These are phyloP conservation scores for Oscarella lobularis DNA, from an alignment of 37 sponge, comb jelly and placozoan genomes.

Conservation along the genomic window DNA sequence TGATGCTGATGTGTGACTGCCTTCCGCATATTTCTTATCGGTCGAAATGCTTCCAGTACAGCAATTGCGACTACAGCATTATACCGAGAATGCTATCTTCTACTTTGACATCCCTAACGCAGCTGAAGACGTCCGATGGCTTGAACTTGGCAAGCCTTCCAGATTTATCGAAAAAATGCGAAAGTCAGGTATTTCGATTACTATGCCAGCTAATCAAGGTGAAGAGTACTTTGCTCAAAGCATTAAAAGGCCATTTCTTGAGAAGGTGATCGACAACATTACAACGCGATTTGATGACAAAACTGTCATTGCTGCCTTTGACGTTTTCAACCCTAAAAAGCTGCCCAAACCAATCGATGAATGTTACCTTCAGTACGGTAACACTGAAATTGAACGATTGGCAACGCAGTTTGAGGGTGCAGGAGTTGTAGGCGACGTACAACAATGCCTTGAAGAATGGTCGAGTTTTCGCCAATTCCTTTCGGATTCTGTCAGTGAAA, in stretches of 20 bases:
- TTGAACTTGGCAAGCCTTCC: background rate
- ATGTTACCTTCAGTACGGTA: no score
- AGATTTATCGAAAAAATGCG: background rate
- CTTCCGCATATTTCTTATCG: background rate
- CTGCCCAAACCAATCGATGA: background rate
- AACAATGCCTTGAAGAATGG: no score
- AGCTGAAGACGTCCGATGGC: background rate
- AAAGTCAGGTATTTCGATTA: background rate
- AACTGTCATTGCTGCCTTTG: background rate
- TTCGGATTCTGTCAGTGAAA: no score
- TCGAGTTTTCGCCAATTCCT: no score
- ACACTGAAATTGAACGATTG: background rate
- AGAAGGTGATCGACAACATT: background rate
- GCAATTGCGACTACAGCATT: background rate
- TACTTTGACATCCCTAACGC: background rate
- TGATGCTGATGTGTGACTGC: constrained; percentile 21
- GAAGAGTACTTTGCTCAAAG: background rate
- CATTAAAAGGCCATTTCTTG: background rate
- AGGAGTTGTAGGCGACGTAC: no score
- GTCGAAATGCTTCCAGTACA: background rate
- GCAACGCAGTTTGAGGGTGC: background rate
- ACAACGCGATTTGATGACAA: background rate
- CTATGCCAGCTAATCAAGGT: background rate
- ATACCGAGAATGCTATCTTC: background rate
- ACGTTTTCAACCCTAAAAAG: background rate